These are phyloP conservation scores for Sinodicranocentrus sp. DNA, from an alignment of 2,888 invertebrate genomes.

Conservation along the genomic window DNA sequence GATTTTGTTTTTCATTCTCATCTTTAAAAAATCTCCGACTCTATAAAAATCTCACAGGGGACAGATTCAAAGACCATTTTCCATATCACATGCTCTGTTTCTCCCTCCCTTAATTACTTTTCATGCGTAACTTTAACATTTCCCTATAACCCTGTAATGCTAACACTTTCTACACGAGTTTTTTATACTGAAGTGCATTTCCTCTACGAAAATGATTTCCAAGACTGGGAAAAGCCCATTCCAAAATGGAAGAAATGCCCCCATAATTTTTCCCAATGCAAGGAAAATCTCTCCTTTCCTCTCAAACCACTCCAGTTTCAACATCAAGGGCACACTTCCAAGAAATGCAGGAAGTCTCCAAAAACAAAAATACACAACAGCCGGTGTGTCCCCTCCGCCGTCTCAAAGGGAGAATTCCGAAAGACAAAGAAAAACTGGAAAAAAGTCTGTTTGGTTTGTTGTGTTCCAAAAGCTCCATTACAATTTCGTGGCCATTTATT, in stretches of 20 bases:
- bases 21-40: background rate
- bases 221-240: too few relatives aligned
- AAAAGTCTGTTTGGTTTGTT: background rate
- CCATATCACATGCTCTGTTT: background rate
- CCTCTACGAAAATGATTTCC: too few relatives aligned
- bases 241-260: too few relatives aligned
- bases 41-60: slow-evolving; percentile 23
- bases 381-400: background rate
- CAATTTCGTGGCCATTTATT: slow-evolving; percentile 9
- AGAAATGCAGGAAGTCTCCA: slow-evolving; percentile 59
- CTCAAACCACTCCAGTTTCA: slow-evolving; percentile 32
- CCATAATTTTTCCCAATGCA: too few relatives aligned
- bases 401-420: too few relatives aligned
- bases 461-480: background rate
- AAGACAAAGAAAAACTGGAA: background rate
- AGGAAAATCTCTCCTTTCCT: too few relatives aligned
- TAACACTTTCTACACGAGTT: too few relatives aligned
- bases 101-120: slow-evolving; percentile 57
- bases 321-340: slow-evolving; percentile 60
- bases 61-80: slow-evolving; percentile 22
- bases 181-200: too few relatives aligned
- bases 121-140: slow-evolving; percentile 39
- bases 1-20: background rate
- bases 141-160: background rate
- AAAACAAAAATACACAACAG: background rate